phyloP scores from a whole-genome alignment of 1,140 invertebrate genomes.

The Macrobrachium nipponense region DNA sequence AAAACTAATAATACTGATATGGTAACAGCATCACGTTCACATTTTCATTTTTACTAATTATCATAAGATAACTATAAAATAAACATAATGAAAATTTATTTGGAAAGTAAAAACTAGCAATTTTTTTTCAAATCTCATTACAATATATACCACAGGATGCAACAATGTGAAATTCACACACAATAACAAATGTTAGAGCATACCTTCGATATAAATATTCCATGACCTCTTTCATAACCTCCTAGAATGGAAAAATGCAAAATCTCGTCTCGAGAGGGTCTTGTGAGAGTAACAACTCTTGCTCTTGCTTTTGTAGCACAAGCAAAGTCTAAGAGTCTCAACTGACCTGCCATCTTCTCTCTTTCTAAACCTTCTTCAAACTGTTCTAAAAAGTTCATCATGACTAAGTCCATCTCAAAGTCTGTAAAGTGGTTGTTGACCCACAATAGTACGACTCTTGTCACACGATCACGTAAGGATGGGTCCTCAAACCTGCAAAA shows the following conservation, averaged over 20 bases:
- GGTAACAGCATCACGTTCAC: background rate
- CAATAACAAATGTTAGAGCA: background rate
- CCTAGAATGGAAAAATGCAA: constrained; percentile 93
- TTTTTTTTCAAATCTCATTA: background rate
- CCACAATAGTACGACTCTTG: constrained; percentile 95
- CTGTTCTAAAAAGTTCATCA: constrained; percentile 96
- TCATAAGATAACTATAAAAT: too few relatives aligned
- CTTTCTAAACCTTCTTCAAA: constrained; percentile 89
- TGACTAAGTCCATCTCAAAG: constrained; percentile 94
- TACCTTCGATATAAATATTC: constrained; percentile 94
- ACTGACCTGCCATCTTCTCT: constrained; percentile 85
- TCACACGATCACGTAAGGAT: constrained; percentile 87
- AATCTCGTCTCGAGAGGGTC: constrained; percentile 90
- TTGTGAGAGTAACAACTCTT: constrained; percentile 88
- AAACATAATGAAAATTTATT: too few relatives aligned
- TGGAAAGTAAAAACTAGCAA: too few relatives aligned
- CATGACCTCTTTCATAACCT: constrained; percentile 90
- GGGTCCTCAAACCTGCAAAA: constrained; percentile 78
- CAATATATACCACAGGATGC: background rate
- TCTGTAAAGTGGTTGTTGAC: constrained; percentile 99
- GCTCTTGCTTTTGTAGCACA: constrained; percentile 95
- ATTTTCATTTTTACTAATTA: too few relatives aligned
- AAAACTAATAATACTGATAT: too few relatives aligned
- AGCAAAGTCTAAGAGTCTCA: constrained; percentile 90
- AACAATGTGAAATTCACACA: background rate